Conservation (phyloP, 2,888 invertebrate species). For the Zaprionus obscuricornis region DNA sequence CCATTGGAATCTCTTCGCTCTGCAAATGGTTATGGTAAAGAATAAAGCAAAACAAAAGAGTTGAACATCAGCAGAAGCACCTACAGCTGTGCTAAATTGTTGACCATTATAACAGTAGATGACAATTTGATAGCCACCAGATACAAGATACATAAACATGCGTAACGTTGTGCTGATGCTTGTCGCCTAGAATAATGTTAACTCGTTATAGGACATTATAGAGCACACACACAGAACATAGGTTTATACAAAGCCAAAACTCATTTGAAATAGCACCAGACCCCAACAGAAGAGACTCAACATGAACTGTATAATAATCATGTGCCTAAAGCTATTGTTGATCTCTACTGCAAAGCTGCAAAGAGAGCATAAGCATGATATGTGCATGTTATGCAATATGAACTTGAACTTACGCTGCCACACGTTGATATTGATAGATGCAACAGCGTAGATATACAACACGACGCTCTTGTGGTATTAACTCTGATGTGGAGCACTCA, state of each 20-base stretch:
- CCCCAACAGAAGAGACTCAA: conserved; percentile 72
- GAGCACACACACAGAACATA: background rate
- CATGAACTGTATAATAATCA: conserved; percentile 73
- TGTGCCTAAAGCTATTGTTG: conserved; percentile 65
- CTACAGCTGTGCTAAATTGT: conserved; percentile 56
- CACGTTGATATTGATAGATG: conserved; percentile 71
- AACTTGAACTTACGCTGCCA: conserved; percentile 59
- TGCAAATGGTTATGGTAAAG: no score
- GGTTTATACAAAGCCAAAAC: conserved; percentile 67
- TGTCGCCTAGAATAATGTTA: conserved; percentile 54
- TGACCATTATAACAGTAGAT: conserved; percentile 80
- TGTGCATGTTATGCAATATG: no score
- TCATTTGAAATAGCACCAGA: conserved; percentile 70
- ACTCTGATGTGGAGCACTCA: conserved; percentile 59
- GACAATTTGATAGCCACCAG: conserved; percentile 69
- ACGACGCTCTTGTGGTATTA: conserved; percentile 66
- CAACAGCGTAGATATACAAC: conserved; percentile 70
- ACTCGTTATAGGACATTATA: background rate
- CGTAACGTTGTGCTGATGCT: conserved; percentile 56
- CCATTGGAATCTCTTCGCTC: conserved; percentile 67
- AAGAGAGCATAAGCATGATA: no score
- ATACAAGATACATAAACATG: conserved; percentile 73
- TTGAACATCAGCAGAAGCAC: conserved; percentile 30
- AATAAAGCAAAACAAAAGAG: conserved; percentile 12
- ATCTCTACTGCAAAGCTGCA: conserved; percentile 65